Percentiles rank a stretch among this genome's conserved stretches.
phyloP scores from a whole-genome alignment of 2,888 invertebrate species.

The Cepaea hortensis region DNA sequence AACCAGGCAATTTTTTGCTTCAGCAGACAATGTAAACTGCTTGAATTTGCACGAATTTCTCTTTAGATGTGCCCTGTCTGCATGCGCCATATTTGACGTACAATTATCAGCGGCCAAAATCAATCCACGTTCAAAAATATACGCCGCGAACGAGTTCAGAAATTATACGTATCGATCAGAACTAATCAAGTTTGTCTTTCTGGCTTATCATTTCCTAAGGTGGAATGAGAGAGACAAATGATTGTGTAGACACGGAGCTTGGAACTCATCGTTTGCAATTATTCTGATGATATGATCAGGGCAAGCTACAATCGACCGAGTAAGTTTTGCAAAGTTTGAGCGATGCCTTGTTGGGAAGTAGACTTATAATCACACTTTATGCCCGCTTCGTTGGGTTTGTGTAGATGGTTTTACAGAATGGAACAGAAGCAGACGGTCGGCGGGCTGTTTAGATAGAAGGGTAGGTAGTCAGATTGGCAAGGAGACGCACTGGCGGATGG shows the following conservation, averaged over 20 bases:
- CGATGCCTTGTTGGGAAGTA: neutral
- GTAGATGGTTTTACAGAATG: neutral
- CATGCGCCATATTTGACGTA: neutral
- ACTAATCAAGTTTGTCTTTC: slow-evolving; percentile 25
- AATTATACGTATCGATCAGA: slow-evolving; percentile 13
- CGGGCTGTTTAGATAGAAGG: too few species aligned
- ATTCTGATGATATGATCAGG: slow-evolving; percentile 19
- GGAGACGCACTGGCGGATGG: too few species aligned
- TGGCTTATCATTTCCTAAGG: slow-evolving; percentile 20
- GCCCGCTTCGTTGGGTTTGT: neutral
- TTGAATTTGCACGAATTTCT: neutral
- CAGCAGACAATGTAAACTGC: neutral
- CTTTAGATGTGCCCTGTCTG: neutral
- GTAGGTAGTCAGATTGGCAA: too few species aligned
- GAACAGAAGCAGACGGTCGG: neutral
- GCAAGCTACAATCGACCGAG: neutral
- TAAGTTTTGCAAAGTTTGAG: neutral
- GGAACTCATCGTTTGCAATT: slow-evolving; percentile 15
- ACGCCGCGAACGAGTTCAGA: slow-evolving; percentile 11
- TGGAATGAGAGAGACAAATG: neutral
- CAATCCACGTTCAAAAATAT: neutral
- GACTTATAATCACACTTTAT: neutral
- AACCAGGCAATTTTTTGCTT: neutral
- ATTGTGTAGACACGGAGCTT: neutral
- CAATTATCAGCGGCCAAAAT: slow-evolving; percentile 10